phyloP scores from a whole-genome alignment of 2,888 invertebrate species.

The Drosophila tripunctata region DNA sequence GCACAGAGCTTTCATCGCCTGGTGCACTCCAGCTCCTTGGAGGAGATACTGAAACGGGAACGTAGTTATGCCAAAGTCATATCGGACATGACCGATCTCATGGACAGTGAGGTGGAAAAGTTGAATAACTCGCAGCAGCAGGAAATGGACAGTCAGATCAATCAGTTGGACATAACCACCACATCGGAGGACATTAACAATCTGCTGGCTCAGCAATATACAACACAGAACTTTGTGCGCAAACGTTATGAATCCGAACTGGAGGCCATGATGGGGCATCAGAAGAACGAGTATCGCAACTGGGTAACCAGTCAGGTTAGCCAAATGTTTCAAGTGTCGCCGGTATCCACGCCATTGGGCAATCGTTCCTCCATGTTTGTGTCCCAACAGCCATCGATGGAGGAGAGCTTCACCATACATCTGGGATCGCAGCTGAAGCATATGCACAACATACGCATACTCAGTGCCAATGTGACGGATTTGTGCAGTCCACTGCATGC shows the following conservation, averaged over 20 bases:
- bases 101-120: constrained; percentile 89
- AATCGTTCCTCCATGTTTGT: constrained; percentile 84
- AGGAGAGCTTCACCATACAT: constrained; percentile 99
- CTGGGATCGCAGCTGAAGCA: constrained; percentile 99
- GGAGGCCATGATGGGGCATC: constrained; percentile 92
- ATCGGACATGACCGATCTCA: constrained; percentile 88
- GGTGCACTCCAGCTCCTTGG: constrained; percentile 94
- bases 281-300: constrained; percentile 93
- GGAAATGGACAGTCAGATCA: constrained; percentile 95
- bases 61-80: constrained; percentile 93
- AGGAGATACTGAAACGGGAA: constrained; percentile 94
- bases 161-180: constrained; percentile 89
- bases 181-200: constrained; percentile 91
- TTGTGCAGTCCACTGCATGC: constrained; percentile 87
- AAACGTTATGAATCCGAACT: constrained; percentile 94
- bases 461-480: constrained; percentile 93
- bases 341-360: constrained; percentile 82
- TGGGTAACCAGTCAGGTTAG: constrained; percentile 89
- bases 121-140: constrained; percentile 92
- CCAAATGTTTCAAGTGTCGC: constrained; percentile 81
- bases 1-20: constrained; percentile 86
- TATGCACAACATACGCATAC: constrained; percentile 97
- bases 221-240: constrained; percentile 92
- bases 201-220: constrained; percentile 92
- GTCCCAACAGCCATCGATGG: constrained; percentile 86